These are phyloP conservation scores for Meiosimyza decipiens DNA, from an alignment of 2,888 invertebrate genomes.

Conservation along the genomic window DNA sequence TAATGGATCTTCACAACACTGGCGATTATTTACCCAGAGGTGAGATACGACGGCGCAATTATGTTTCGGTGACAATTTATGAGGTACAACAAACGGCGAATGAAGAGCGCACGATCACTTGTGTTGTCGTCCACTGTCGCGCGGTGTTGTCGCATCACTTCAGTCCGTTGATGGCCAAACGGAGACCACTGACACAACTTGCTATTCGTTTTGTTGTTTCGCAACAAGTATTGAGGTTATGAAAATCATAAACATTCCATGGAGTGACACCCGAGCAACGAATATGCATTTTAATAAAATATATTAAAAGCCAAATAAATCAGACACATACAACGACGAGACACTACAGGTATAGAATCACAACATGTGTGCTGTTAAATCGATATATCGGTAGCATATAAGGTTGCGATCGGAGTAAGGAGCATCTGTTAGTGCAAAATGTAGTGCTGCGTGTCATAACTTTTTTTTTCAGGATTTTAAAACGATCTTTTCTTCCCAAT, in stretches of 20 bases:
- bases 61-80: slow-evolving; percentile 60
- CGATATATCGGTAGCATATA: too few relatives aligned
- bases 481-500: too few relatives aligned
- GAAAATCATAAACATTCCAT: slow-evolving; percentile 67
- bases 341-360: neutral
- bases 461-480: too few relatives aligned
- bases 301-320: slow-evolving; percentile 67
- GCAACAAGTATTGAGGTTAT: slow-evolving; percentile 47
- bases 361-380: too few relatives aligned
- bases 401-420: too few relatives aligned
- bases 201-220: too few relatives aligned
- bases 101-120: neutral
- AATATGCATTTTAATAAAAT: slow-evolving; percentile 69
- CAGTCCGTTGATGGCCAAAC: too few relatives aligned
- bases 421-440: too few relatives aligned
- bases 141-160: too few relatives aligned
- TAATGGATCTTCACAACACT: neutral
- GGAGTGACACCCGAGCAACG: slow-evolving; percentile 67
- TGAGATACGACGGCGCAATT: slow-evolving; percentile 45
- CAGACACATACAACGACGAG: slow-evolving; percentile 50
- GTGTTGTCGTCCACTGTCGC: too few relatives aligned
- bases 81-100: slow-evolving; percentile 54
- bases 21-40: neutral
- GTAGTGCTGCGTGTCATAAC: too few relatives aligned
- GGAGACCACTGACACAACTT: too few relatives aligned